Conservation (phyloP, 2,888 invertebrate species). For the Malthinus seriepunctatus region DNA sequence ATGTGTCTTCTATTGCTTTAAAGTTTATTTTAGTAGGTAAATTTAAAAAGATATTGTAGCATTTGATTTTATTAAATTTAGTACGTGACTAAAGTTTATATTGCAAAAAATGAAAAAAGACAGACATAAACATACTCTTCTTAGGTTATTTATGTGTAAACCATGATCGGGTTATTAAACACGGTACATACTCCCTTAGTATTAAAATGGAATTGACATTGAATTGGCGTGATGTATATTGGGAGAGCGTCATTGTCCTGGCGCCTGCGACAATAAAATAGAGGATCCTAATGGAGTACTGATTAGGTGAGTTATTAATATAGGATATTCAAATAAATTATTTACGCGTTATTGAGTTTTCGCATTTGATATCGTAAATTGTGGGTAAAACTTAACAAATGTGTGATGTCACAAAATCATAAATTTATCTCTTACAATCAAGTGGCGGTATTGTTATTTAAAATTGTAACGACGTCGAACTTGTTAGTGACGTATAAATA, state of each 20-base stretch:
- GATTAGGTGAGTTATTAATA: constrained; percentile 40
- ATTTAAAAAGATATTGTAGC: too few relatives aligned
- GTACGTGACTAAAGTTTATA: constrained; percentile 3
- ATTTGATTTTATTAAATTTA: too few relatives aligned
- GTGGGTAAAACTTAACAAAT: constrained; percentile 41
- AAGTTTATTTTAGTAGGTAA: too few relatives aligned
- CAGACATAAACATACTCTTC: background rate
- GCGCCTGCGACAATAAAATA: constrained; percentile 34
- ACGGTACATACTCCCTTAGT: constrained; percentile 3
- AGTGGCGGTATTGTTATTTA: constrained; percentile 34
- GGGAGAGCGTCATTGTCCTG: constrained; percentile 22
- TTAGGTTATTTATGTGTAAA: constrained; percentile 6
- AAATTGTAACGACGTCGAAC: constrained; percentile 35
- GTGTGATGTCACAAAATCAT: constrained; percentile 41
- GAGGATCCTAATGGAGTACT: constrained; percentile 36
- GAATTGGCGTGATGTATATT: constrained; percentile 23
- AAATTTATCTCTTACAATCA: constrained; percentile 41
- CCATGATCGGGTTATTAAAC: constrained; percentile 9
- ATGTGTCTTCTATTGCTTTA: too few relatives aligned
- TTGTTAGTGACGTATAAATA: constrained; percentile 34
- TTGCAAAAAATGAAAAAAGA: background rate
- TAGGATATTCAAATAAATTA: constrained; percentile 41
- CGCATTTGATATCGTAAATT: constrained; percentile 38
- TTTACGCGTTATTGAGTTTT: constrained; percentile 39
- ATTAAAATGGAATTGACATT: constrained; percentile 21